These are phyloP conservation scores for Chironomus tentans DNA, from an alignment of 2,888 invertebrate genomes.

Conservation along the genomic window DNA sequence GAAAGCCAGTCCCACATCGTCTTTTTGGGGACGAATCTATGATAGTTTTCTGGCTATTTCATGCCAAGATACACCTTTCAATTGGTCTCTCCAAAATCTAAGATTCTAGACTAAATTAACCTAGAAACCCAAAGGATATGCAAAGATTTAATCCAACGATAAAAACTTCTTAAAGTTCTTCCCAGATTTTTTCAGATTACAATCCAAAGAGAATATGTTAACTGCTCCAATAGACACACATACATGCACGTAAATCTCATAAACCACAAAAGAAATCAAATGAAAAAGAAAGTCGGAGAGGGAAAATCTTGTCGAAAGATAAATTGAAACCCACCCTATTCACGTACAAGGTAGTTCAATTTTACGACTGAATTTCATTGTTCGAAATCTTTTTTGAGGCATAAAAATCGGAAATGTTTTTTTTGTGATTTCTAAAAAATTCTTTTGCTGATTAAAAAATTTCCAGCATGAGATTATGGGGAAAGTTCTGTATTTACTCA, in stretches of 20 bases:
- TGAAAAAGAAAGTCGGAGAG: no score
- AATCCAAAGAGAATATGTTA: not conserved
- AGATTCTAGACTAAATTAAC: no score
- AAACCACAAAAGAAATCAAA: not conserved
- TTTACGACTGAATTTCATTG: slow-evolving; percentile 7
- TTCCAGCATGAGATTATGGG: not conserved
- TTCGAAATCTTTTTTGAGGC: not conserved
- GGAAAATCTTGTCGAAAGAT: not conserved
- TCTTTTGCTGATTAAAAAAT: not conserved
- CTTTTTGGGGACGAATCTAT: no score
- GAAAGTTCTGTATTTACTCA: not conserved
- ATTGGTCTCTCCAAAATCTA: no score
- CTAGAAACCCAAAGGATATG: no score
- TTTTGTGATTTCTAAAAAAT: not conserved
- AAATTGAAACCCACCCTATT: slow-evolving; percentile 25
- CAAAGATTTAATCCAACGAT: no score
- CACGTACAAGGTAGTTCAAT: slow-evolving; percentile 5
- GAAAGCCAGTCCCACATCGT: no score
- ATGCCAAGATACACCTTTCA: no score
- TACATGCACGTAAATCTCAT: not conserved
- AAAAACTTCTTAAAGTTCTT: not conserved
- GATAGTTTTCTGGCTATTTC: no score
- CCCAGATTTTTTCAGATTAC: not conserved
- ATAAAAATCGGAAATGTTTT: not conserved
- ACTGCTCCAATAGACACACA: not conserved